Evolutionary conservation across 2,797 vertebrate species (phyloP), one percentile per base, ranked within the genome.

Genomic region (Sebastes oblongus): DNA sequence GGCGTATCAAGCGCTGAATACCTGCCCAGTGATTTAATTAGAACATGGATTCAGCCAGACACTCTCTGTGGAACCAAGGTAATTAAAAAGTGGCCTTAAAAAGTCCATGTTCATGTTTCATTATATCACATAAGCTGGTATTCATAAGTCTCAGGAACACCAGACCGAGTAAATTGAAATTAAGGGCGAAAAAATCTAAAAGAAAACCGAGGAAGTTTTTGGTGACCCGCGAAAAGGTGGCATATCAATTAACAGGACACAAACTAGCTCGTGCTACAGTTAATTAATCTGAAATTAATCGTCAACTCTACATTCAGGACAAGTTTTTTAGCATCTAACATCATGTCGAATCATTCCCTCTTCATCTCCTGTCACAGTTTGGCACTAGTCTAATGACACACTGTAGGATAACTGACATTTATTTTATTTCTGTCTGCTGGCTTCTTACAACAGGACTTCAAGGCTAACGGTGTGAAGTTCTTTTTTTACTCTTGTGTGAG

Each of bases 61-160:
- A 39, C 70, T 80, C 84, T 89, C 77, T 36, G 64, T 72, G 81
- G 67, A 89, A 66, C 74, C 60, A n/a, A 58, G 62, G 69, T 82
- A 67, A 88, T 91, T 91, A 88, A 90, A 84, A 90, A 85, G 56
- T 80, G 75, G 46, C 60, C 74, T 77, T 60, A 76, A 81, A 89
- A 86, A 86, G 46, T 56, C 78, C n/a, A 55, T 69, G 68, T 74
- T 74, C 50, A 30, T 72, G 65, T 75, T 84, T 86, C 62, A 62
- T 55, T 58, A 81, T 81, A 84, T 88, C 61, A 65, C 72, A 72
- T 67, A 30, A 75, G 62, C 67, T 77, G 58, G 66, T 75, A 54
- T 27, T 72, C 8, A 42, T 22, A 66, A 80, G 46, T 77, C 42
- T 65, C 16, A 14, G 65, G 46, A 79, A 71, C 50, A 64, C 30